A percentile compares a stretch with the other conserved stretches of the same genome.
These are phyloP conservation scores for Priocnemis perturbator DNA, from an alignment of 2,888 invertebrate genomes.

Conservation along the genomic window DNA sequence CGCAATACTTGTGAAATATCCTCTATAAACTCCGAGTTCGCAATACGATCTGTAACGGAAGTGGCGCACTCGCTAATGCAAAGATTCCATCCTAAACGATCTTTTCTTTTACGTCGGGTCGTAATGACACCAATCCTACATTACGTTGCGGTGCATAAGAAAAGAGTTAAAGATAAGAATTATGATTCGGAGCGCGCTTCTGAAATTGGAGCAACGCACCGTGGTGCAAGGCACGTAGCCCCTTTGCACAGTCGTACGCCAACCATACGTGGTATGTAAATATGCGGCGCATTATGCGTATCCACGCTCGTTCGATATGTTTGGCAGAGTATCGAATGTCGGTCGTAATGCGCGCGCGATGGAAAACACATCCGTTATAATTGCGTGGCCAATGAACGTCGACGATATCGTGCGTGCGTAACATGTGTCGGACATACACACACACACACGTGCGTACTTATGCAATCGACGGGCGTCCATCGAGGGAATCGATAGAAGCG, in stretches of 20 bases:
- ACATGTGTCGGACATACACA: no score
- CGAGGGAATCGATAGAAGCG: neutral
- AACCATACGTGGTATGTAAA: slow-evolving; percentile 15
- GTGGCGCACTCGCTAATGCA: no score
- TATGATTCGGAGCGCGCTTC: no score
- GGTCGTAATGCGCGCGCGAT: slow-evolving; percentile 33
- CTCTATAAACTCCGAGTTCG: slow-evolving; percentile 11
- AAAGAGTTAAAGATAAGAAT: no score
- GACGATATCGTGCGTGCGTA: slow-evolving; percentile 18
- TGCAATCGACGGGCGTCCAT: neutral
- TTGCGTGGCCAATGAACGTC: slow-evolving; percentile 38
- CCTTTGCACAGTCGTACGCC: slow-evolving; percentile 1
- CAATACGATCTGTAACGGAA: neutral
- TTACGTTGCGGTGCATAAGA: no score
- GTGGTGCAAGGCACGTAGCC: neutral
- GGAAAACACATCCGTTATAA: slow-evolving; percentile 47
- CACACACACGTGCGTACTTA: neutral
- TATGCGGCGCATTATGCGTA: slow-evolving; percentile 25
- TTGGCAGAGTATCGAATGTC: slow-evolving; percentile 47
- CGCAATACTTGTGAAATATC: no score
- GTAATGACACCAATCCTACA: no score
- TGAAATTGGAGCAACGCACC: no score
- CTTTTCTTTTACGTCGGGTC: no score
- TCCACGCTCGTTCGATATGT: slow-evolving; percentile 32
- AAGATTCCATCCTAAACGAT: no score